phyloP scores from a whole-genome alignment of 1,140 invertebrate species.

The Heliconius eleuchia region DNA sequence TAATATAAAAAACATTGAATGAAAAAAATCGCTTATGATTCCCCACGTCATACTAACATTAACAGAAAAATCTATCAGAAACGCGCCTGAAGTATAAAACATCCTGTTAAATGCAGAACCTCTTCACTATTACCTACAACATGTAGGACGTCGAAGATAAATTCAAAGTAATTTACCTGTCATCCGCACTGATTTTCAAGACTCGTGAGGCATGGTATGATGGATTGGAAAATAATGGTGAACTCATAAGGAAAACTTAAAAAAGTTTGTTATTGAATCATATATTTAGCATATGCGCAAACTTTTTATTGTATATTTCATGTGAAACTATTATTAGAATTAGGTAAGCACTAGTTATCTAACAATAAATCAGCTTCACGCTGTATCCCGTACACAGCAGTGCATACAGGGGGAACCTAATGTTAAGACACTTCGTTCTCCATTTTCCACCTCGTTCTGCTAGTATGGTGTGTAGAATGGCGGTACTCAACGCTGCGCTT shows the following conservation, averaged over 20 bases:
- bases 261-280: no score
- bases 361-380: no score
- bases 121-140: not conserved
- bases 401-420: no score
- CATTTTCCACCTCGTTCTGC: no score
- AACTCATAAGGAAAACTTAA: no score
- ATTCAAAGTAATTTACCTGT: constrained; percentile 2
- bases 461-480: no score
- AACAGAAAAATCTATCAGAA: not conserved
- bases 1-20: not conserved
- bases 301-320: no score
- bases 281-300: not conserved
- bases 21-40: not conserved
- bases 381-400: no score
- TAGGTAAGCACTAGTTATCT: no score
- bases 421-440: no score
- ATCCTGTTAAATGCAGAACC: not conserved
- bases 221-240: not conserved
- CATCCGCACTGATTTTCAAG: not conserved
- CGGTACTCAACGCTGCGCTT: no score
- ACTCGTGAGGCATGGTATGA: not conserved
- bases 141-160: not conserved
- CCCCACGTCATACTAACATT: not conserved
- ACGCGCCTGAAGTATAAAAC: not conserved
- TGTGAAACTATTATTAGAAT: no score